These are phyloP conservation scores for Gryon sp. DNA, from an alignment of 1,140 invertebrate species.

Conservation along the genomic window DNA sequence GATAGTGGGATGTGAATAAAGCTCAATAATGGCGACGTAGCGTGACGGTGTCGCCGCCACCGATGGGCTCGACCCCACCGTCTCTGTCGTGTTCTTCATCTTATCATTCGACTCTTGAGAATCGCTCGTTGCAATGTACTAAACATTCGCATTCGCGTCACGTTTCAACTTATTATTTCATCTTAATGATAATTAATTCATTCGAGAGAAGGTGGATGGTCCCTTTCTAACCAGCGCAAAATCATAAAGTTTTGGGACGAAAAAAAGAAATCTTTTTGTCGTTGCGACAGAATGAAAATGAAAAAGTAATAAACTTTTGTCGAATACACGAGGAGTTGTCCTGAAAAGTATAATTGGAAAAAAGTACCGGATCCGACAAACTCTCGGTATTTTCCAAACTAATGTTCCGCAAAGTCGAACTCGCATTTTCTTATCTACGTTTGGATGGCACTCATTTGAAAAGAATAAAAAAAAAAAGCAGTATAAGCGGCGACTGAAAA, in stretches of 20 bases:
- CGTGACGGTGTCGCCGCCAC: constrained; percentile 57
- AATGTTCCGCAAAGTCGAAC: constrained; percentile 63
- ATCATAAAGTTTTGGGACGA: constrained; percentile 15
- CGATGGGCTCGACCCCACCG: constrained; percentile 7
- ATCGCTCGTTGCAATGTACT: constrained; percentile 1
- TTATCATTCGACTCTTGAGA: constrained; percentile 1
- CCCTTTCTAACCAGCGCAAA: neutral
- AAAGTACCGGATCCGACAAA: constrained; percentile 57
- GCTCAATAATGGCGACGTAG: constrained; percentile 72
- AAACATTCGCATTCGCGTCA: neutral
- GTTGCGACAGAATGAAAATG: constrained; percentile 27
- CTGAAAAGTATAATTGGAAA: constrained; percentile 54
- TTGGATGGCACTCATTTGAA: constrained; percentile 60
- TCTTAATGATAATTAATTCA: constrained; percentile 5
- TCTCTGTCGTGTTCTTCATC: neutral
- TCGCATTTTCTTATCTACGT: constrained; percentile 64
- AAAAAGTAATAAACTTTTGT: constrained; percentile 50
- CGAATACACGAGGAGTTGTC: constrained; percentile 36
- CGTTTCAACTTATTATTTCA: neutral
- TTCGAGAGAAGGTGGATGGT: neutral
- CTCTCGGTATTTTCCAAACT: constrained; percentile 60
- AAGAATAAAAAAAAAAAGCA: constrained; percentile 43
- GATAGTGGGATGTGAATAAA: constrained; percentile 69
- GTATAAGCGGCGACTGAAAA: constrained; percentile 59
- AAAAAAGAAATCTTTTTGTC: constrained; percentile 20